Percentiles rank a stretch among this genome's conserved stretches.
Conservation (phyloP, 1,140 invertebrate genomes). For the Coenobita brevimanus region DNA sequence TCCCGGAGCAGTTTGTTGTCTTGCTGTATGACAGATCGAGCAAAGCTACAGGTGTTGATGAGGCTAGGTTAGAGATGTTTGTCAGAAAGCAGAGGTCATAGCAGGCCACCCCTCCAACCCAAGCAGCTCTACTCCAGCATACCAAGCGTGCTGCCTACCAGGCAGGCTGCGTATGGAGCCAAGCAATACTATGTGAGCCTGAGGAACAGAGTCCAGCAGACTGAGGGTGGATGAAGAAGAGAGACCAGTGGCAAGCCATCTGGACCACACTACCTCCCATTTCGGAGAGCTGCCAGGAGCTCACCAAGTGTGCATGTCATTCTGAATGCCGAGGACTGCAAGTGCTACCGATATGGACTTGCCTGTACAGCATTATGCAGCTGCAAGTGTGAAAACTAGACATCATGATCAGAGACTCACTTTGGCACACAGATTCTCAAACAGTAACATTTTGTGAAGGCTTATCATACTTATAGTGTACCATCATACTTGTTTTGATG, state of each 20-base stretch:
- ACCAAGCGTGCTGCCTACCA: constrained; percentile 4
- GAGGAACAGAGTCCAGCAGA: neutral
- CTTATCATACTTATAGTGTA: too few species aligned
- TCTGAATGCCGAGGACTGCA: neutral
- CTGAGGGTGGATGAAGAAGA: neutral
- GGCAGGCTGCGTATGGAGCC: constrained; percentile 3
- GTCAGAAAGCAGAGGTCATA: constrained; percentile 25
- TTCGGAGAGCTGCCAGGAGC: neutral
- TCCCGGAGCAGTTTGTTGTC: constrained; percentile 23
- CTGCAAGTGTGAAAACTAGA: too few species aligned
- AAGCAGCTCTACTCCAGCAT: neutral
- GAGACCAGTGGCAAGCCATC: neutral
- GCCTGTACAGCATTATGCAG: neutral
- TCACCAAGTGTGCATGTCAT: neutral
- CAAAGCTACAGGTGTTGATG: neutral
- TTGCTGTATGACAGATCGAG: constrained; percentile 13
- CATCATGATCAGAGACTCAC: too few species aligned
- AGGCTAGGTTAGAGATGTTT: neutral
- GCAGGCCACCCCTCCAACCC: neutral
- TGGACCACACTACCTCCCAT: neutral
- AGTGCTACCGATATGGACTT: neutral
- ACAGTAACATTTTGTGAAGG: too few species aligned
- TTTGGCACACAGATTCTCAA: too few species aligned
- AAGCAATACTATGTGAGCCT: neutral
- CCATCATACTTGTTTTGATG: too few species aligned